A percentile compares a stretch with the other conserved stretches of the same genome.
Evolutionary conservation across 2,888 invertebrate species (phyloP).

Genomic region (Melolontha melolontha): DNA sequence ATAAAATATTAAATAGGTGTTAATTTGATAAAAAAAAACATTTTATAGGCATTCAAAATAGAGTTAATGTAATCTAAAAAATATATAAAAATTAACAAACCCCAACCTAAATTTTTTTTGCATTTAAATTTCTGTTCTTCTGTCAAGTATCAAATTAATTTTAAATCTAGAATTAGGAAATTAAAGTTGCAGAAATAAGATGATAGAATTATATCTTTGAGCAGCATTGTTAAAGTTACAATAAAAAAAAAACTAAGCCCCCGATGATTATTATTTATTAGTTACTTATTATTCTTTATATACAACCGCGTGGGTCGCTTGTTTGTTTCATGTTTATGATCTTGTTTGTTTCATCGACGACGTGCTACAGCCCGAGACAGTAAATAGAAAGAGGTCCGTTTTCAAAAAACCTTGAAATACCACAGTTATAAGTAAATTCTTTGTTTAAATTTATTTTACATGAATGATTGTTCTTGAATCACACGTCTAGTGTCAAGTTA

Average conservation of each 20-base stretch:
- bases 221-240: constrained; percentile 6
- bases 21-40: no score
- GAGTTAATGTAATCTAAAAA: no score
- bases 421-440: constrained; percentile 50
- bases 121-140: no score
- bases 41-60: no score
- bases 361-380: constrained; percentile 26
- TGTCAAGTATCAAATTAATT: no score
- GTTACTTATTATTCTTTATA: constrained; percentile 13
- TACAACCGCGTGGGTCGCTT: constrained; percentile 13
- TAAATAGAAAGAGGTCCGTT: constrained; percentile 38
- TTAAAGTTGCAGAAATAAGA: not conserved
- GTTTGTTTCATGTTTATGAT: constrained; percentile 16
- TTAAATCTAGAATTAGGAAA: no score
- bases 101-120: no score
- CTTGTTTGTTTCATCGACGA: constrained; percentile 30
- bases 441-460: constrained; percentile 53
- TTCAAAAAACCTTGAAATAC: constrained; percentile 52
- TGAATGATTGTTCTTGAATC: constrained; percentile 60
- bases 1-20: no score
- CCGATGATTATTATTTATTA: constrained; percentile 30
- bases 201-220: not conserved
- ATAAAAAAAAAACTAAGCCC: constrained; percentile 25
- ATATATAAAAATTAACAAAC: no score
- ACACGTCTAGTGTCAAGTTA: constrained; percentile 63